A percentile compares a stretch with the other conserved stretches of the same genome.
phyloP scores from a whole-genome alignment of 2,113 vertebrate genomes.

The Cyprinodon brontotheroides region DNA sequence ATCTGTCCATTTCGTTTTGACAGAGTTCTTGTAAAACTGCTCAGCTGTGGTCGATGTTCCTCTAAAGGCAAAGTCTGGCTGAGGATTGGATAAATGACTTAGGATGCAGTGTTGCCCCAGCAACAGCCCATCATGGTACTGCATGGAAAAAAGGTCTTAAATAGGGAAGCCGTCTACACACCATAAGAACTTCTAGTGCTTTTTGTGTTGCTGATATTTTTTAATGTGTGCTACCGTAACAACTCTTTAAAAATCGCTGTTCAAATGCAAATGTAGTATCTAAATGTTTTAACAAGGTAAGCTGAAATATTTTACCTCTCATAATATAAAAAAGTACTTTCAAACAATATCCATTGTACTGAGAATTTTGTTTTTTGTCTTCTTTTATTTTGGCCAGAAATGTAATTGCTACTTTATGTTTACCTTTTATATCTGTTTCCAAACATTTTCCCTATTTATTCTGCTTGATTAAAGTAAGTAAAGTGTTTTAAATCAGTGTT shows the following conservation, averaged over 20 bases:
- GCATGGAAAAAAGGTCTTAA: slow-evolving; percentile 62
- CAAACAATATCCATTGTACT: slow-evolving; percentile 29
- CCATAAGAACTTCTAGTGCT: slow-evolving; percentile 46
- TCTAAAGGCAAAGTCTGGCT: slow-evolving; percentile 62
- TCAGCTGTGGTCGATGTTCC: slow-evolving; percentile 49
- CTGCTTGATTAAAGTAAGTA: neutral
- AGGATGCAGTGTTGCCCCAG: slow-evolving; percentile 76
- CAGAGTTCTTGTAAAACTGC: slow-evolving; percentile 57
- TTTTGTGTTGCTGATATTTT: slow-evolving; percentile 1
- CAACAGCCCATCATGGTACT: slow-evolving; percentile 77
- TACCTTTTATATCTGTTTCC: slow-evolving; percentile 37
- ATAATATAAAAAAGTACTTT: slow-evolving; percentile 26
- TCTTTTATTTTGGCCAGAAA: slow-evolving; percentile 52
- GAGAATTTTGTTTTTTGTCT: slow-evolving; percentile 21
- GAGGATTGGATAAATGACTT: slow-evolving; percentile 68
- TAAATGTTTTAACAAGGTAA: neutral
- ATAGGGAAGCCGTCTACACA: slow-evolving; percentile 61
- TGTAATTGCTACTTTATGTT: slow-evolving; percentile 8
- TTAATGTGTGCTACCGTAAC: neutral
- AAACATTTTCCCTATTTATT: slow-evolving; percentile 5
- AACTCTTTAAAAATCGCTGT: neutral
- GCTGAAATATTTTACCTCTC: slow-evolving; percentile 21
- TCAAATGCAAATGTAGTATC: neutral
- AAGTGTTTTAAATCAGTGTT: neutral
- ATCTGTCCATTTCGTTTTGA: slow-evolving; percentile 40